Evolutionary conservation across 2,888 invertebrate species (phyloP), one percentile per base, ranked within the genome.

Genomic region (Pristionchus maxplancki): DNA sequence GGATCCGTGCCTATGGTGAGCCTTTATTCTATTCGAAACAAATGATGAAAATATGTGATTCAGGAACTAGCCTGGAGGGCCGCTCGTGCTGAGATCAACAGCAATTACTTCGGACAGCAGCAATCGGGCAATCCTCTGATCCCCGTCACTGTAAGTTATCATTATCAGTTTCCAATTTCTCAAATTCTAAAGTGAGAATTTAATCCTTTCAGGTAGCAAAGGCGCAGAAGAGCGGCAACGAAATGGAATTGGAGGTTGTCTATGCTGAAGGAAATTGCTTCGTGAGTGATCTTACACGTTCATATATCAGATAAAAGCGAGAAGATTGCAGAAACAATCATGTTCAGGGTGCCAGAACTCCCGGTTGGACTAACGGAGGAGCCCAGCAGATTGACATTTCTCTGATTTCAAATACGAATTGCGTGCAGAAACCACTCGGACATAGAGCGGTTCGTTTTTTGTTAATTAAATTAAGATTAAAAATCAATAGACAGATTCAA

Each of bases 341-440:
- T n/a, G 6, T 40, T 37, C 71, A 71, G 71, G 71, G 71, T 17
- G 34, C 28, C 11, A 17, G 8, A 67, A 37, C 17, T n/a, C n/a
- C n/a, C n/a, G n/a, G n/a, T n/a, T n/a, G n/a, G n/a, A n/a, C 71
- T 24, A 20, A 5, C 37, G n/a, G 4, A 20, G 78, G 78, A 37
- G 15, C 13, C 31, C 64, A 67, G 13, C 71, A 37, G 71, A 34
- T 78, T 13, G 78, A 78, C 24, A 9, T 78, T n/a, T 44, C 78
- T 0, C 44, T 78, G n/a, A 78, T 78, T 28, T 78, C 78, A 1
- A 24, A 28, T 1, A 44, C 78, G 44, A 78, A 78, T 13, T 78
- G 78, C n/a, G 78, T 78, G n/a, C 78, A 78, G 78, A 78, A 78
- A 48, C 78, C 78, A 78, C 44, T 78, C 28, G 78, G 78, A 78